Percentiles rank a stretch among this genome's conserved stretches.
These are phyloP conservation scores for Eurytoma californica DNA, from an alignment of 2,888 invertebrate species.

Conservation along the genomic window DNA sequence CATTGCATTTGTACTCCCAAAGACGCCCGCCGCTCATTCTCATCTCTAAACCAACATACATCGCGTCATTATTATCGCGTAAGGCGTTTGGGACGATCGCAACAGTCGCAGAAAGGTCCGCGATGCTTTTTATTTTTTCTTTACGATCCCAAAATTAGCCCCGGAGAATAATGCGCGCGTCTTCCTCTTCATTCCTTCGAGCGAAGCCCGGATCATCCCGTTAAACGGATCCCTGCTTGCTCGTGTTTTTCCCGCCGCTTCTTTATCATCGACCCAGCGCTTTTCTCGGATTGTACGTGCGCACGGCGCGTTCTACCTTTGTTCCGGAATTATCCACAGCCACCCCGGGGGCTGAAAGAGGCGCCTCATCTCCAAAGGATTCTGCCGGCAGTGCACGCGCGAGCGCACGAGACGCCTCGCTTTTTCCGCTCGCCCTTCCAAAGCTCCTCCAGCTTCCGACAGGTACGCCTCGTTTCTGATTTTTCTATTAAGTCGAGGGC, in stretches of 20 bases:
- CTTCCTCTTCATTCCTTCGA: conserved; percentile 38
- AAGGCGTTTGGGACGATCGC: no score
- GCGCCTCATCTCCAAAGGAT: conserved; percentile 45
- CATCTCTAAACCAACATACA: no score
- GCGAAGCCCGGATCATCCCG: conserved; percentile 68
- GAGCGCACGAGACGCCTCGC: conserved; percentile 21
- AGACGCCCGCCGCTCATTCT: no score
- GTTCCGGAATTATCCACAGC: conserved; percentile 62
- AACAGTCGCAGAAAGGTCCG: no score
- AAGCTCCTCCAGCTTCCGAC: background rate
- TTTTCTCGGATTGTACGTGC: conserved; percentile 69
- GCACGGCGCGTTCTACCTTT: conserved; percentile 64
- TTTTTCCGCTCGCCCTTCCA: background rate
- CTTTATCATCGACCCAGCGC: conserved; percentile 60
- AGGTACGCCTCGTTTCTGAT: background rate
- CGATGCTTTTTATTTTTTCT: no score
- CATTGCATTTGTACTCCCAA: no score
- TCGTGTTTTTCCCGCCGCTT: conserved; percentile 54
- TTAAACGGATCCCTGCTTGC: conserved; percentile 70
- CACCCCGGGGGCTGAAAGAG: conserved; percentile 14
- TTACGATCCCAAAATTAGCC: no score
- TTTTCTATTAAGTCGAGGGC: conserved; percentile 34
- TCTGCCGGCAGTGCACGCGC: conserved; percentile 43
- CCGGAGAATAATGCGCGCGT: background rate
- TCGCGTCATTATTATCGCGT: no score